These are phyloP conservation scores for Platycheirus albimanus DNA, from an alignment of 2,888 invertebrate species.

Conservation along the genomic window DNA sequence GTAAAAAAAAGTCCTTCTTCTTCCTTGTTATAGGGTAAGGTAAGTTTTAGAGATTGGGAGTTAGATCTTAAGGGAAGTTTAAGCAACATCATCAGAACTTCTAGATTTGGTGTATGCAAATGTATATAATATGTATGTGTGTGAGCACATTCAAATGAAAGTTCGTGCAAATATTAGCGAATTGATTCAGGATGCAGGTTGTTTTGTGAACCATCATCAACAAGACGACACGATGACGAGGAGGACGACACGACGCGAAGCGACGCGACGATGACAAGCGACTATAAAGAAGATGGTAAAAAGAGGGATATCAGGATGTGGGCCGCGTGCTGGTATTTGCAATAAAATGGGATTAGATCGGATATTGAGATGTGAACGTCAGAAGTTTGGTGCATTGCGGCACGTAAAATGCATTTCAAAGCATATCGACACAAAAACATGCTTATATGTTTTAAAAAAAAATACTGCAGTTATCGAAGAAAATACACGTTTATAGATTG, in stretches of 20 bases:
- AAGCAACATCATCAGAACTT: constrained; percentile 6
- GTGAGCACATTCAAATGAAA: constrained; percentile 65
- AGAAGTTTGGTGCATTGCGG: constrained; percentile 38
- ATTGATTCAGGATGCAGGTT: constrained; percentile 69
- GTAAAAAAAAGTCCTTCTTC: not conserved
- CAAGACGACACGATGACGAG: not conserved
- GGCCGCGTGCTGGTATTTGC: constrained; percentile 65
- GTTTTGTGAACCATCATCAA: constrained; percentile 10
- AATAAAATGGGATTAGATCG: constrained; percentile 71
- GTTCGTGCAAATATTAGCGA: constrained; percentile 72
- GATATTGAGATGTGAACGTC: constrained; percentile 64
- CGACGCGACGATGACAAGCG: not conserved
- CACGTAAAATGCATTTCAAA: constrained; percentile 56
- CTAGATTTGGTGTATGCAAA: too few species aligned
- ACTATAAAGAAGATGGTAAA: not conserved
- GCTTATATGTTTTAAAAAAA: not conserved
- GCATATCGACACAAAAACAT: not conserved
- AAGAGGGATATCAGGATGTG: constrained; percentile 30
- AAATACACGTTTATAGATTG: constrained; percentile 18
- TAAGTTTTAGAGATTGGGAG: constrained; percentile 6
- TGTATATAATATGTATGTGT: too few species aligned
- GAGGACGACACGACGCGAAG: not conserved
- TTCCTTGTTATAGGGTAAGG: too few species aligned
- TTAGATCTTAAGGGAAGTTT: not conserved
- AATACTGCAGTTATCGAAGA: not conserved